phyloP scores from a whole-genome alignment of 2,797 vertebrate species.

The Streptopelia turtur region DNA sequence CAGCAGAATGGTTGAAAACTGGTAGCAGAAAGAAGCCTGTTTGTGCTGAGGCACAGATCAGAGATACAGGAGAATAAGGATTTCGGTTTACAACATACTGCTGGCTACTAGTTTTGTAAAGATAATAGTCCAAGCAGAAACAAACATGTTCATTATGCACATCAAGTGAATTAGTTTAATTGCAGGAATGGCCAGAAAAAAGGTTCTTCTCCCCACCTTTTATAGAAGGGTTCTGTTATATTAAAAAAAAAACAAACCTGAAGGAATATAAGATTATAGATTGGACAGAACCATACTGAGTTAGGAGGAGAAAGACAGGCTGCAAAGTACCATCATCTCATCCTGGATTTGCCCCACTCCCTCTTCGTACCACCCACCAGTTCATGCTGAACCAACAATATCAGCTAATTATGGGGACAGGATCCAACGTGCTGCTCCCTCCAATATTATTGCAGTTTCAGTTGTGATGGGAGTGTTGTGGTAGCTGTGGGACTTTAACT shows the following conservation, averaged over 20 bases:
- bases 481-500: background rate
- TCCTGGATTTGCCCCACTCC: background rate
- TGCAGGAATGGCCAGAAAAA: background rate
- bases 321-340: background rate
- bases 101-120: background rate
- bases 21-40: background rate
- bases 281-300: background rate
- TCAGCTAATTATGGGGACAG: rapidly evolving
- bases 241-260: background rate
- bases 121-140: background rate
- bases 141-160: background rate
- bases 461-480: background rate
- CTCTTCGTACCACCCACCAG: background rate
- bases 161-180: background rate
- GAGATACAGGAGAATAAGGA: background rate
- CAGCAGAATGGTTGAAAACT: background rate
- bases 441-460: background rate
- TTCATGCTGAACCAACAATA: background rate
- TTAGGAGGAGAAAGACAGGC: background rate
- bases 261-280: background rate
- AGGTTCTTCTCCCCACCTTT: background rate
- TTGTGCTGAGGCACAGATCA: background rate
- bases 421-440: background rate
- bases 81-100: background rate
- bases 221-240: background rate